phyloP scores from a whole-genome alignment of 1,140 invertebrate species.

The Cardiocondyla obscurior region DNA sequence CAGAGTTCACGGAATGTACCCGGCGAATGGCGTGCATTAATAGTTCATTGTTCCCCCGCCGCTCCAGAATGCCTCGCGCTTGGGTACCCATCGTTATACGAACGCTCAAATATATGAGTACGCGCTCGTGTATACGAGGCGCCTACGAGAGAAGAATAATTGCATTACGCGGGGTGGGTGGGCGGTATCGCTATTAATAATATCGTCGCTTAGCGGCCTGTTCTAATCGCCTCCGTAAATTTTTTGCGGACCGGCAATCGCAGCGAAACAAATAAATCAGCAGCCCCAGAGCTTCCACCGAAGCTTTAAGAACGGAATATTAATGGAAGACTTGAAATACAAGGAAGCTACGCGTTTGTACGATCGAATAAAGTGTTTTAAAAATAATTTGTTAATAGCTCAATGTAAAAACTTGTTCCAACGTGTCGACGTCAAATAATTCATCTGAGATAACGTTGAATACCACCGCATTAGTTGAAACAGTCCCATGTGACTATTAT shows the following conservation, averaged over 20 bases:
- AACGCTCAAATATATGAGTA: conserved; percentile 8
- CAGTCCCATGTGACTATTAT: conserved; percentile 8
- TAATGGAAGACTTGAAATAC: not conserved
- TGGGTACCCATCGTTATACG: conserved; percentile 19
- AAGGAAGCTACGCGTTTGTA: not conserved
- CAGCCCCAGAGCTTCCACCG: not conserved
- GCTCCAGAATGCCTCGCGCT: conserved; percentile 54
- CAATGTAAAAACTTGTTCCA: not conserved
- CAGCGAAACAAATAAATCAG: not conserved
- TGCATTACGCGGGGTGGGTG: conserved; percentile 11
- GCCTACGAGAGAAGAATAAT: conserved; percentile 16
- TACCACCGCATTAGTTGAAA: conserved; percentile 9
- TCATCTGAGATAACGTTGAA: conserved; percentile 18
- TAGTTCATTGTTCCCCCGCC: conserved; percentile 75
- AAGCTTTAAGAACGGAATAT: not conserved
- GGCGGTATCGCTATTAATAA: conserved; percentile 24
- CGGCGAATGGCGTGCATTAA: conserved; percentile 75
- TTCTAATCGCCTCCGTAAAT: conserved; percentile 9
- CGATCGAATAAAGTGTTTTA: not conserved
- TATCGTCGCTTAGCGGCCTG: not conserved
- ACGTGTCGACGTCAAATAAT: not conserved
- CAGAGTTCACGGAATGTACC: conserved; percentile 60
- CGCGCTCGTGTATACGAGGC: not conserved
- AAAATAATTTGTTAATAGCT: not conserved
- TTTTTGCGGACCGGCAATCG: not conserved